Evolutionary conservation across 2,888 invertebrate genomes (phyloP), one percentile per base, ranked within the genome.

Genomic region (Cheilosia variabilis): DNA sequence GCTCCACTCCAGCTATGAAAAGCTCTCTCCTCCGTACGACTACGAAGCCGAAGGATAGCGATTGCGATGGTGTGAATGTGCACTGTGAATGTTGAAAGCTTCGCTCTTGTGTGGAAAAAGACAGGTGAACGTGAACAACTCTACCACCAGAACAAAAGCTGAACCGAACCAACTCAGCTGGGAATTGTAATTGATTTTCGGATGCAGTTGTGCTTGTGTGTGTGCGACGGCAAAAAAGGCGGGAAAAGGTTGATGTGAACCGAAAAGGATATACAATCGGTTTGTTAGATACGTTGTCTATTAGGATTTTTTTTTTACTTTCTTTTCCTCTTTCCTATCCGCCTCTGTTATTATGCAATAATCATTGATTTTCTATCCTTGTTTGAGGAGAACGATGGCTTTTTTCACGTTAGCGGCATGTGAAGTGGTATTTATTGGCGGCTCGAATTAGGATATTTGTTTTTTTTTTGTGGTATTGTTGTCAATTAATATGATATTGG

Each of bases 321-420:
- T 60, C 27, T 27, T 58, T 10, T 4, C 4, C 69, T 24, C 52
- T 55, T 41, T 52, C 34, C 31, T 47, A 63, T 22, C 66, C 75
- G 27, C 76, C 80, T 77, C 53, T 72, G 76, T 81, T 66, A 86
- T 86, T 86, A 86, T 86, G 86, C 80, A 86, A 86, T 81, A 81
- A 81, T 81, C 86, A 86, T 86, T 77, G 86, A 86, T 86, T 86
- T 86, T 86, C 81, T 69, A 76, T 86, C 52, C 72, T 41, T 71
- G 69, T 69, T 73, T 75, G 63, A 47, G 47, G 55, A 72, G 45
- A 34, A 62, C 78, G 60, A 45, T 57, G 83, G 73, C 69, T 83
- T 78, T 78, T 83, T 83, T 50, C 63, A 72, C 52, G 78, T 45
- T 65, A 75, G 68, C 63, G 73, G 69, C 58, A 57, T 57, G 53